Evolutionary conservation across 2,113 vertebrate genomes (phyloP), one percentile per base, ranked within the genome.

Genomic region (Variabilichromis moorii): DNA sequence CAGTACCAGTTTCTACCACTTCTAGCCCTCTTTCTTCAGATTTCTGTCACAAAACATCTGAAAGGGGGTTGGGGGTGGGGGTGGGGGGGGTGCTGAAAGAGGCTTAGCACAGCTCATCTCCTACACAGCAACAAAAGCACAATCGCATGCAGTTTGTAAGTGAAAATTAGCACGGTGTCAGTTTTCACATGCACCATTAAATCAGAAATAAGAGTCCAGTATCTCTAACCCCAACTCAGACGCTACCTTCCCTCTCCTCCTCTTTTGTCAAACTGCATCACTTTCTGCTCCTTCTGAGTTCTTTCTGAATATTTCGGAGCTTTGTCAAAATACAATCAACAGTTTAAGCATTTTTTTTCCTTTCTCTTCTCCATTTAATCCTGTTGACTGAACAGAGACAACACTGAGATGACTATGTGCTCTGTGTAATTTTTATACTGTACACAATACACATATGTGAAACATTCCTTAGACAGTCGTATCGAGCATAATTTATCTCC

Each of bases 1-100:
- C 94, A 95, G 88, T 94, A 93, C 91, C 93, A 88, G 85, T 88
- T 90, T 93, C 86, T 83, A 86, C 92, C 93, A 94, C 91, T 35
- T 87, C 86, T 35, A 90, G 83, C 86, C 84, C 90, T 93, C 90
- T 90, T 90, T 63, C 40, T 85, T 92, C 86, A 91, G 80, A 90
- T 86, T 85, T 82, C 55, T 66, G 86, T 86, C 85, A 89, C 86
- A 31, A 68, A 71, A 78, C 68, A 82, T 89, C 80, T 78, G 33
- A 19, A 3, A 8, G 83, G 66, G 92, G 76, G 14, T 26, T 4
- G n/a, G 53, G 83, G 68, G 90, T 50, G 88, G n/a, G 51, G 42
- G 6, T 14, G 8, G 3, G 4, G 47, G 84, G 63, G 91, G 59
- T 61, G 85, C 83, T 86, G 79, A 92, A 93, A 87, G 17, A 83